Conservation (phyloP, 2,888 invertebrate species). For the Caenorhabditis becei region DNA sequence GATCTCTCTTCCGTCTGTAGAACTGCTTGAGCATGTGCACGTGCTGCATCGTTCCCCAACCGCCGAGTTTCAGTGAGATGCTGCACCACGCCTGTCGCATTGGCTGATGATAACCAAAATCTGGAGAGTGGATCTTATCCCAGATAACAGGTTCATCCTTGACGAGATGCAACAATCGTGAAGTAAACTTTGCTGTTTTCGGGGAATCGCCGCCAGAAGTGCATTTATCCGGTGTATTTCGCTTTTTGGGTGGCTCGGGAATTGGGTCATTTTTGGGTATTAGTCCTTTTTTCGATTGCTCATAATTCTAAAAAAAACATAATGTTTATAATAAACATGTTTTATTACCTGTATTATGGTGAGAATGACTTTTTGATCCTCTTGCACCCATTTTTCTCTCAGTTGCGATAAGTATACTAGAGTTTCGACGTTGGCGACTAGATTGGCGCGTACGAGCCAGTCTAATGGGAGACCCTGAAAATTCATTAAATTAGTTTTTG, state of each 20-base stretch:
- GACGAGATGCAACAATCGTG: slow-evolving; percentile 25
- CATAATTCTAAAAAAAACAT: slow-evolving; percentile 17
- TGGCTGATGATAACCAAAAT: slow-evolving; percentile 45
- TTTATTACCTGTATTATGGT: slow-evolving; percentile 39
- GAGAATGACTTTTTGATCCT: slow-evolving; percentile 29
- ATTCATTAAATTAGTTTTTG: too few species aligned
- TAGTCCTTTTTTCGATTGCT: not conserved
- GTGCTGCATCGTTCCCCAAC: slow-evolving; percentile 58
- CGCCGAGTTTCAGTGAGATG: slow-evolving; percentile 55
- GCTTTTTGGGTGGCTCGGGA: not conserved
- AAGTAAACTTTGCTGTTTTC: slow-evolving; percentile 23
- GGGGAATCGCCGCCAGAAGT: not conserved
- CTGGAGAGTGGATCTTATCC: slow-evolving; percentile 23
- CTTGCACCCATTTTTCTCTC: slow-evolving; percentile 45
- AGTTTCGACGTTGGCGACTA: slow-evolving; percentile 22
- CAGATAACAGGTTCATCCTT: slow-evolving; percentile 46
- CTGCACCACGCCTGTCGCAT: slow-evolving; percentile 60
- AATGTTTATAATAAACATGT: not conserved
- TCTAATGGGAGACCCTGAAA: slow-evolving; percentile 52
- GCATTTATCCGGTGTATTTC: not conserved
- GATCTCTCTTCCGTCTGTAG: slow-evolving; percentile 47
- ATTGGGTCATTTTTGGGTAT: slow-evolving; percentile 18
- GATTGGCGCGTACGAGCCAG: slow-evolving; percentile 51
- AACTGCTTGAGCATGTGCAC: slow-evolving; percentile 53
- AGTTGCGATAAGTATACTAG: slow-evolving; percentile 32